Evolutionary conservation across 2,113 vertebrate species (phyloP), one percentile per base, ranked within the genome.

Genomic region (Anhinga rufa): DNA sequence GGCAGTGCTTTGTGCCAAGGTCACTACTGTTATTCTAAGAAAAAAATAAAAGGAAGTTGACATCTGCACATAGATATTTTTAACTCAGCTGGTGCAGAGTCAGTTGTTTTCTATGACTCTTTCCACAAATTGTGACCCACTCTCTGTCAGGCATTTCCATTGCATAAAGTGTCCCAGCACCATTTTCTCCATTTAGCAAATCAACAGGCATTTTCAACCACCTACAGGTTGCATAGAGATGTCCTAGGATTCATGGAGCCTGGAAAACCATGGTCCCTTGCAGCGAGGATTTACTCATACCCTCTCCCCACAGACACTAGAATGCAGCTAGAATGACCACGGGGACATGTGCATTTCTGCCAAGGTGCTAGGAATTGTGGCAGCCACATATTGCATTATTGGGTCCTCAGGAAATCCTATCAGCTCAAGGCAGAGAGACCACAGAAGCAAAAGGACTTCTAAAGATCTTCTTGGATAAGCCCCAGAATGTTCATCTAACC

Each of bases 1-100:
- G 88, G 95, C 83, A 95, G 60, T 1, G 17, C 38, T 91, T 93
- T 94, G 57, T 90, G 93, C 89, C 91, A 97, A 97, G 96, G 97
- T 94, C 96, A 89, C 86, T 78, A 84, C 62, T 69, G 52, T 52
- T 94, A 49, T 86, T 92, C 78, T 78, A 69, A 88, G 71, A 34
- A 69, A 58, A 80, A 92, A 85, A 82, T 34, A 36, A 91, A 95
- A 86, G 62, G 51, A 66, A 85, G 77, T 51, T 72, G 90, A 77
- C 13, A 32, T 54, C 0, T 10, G 65, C 42, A 93, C 66, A 82
- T 11, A 34, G 78, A 21, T 95, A 92, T 93, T 96, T 95, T 90
- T 93, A 95, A 91, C 62, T 29, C 3, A 6, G 36, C 26, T 68
- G 40, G 57, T 84, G 49, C 62, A 80, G 64, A 80, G 62, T 80